phyloP scores from a whole-genome alignment of 2,113 vertebrate species.

The Melanotaenia duboulayi region DNA sequence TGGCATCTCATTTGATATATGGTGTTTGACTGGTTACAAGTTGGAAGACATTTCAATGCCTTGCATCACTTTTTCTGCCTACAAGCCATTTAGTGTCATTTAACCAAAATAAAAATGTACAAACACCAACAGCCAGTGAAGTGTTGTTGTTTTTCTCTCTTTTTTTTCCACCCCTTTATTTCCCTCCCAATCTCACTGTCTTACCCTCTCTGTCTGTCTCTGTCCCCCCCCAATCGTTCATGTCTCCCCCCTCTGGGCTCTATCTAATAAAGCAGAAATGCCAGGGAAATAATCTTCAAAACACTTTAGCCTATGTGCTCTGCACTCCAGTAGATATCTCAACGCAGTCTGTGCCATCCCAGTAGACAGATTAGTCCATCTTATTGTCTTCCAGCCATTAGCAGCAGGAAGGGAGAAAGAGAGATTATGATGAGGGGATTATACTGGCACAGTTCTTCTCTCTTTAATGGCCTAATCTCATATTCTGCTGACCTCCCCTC shows the following conservation, averaged over 20 bases:
- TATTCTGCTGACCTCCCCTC: conserved; percentile 64
- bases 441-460: conserved; percentile 61
- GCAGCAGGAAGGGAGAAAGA: conserved; percentile 54
- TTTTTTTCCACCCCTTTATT: background rate
- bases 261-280: conserved; percentile 74
- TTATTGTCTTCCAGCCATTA: conserved; percentile 79
- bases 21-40: conserved; percentile 26
- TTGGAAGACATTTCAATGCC: conserved; percentile 24
- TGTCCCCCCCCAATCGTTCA: background rate
- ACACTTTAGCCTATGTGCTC: conserved; percentile 58
- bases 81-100: conserved; percentile 26
- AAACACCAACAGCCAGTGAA: conserved; percentile 34
- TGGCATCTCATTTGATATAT: conserved; percentile 18
- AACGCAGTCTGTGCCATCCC: conserved; percentile 40
- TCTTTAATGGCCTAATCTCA: conserved; percentile 78
- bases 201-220: conserved; percentile 10
- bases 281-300: conserved; percentile 71
- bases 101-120: conserved; percentile 48
- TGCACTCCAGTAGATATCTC: conserved; percentile 52
- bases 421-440: conserved; percentile 77
- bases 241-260: conserved; percentile 33
- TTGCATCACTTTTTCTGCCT: conserved; percentile 59
- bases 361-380: conserved; percentile 68
- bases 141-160: background rate
- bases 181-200: conserved; percentile 1